Conservation (phyloP, 1,140 invertebrate genomes). For the Drosophila pseudoananassae region DNA sequence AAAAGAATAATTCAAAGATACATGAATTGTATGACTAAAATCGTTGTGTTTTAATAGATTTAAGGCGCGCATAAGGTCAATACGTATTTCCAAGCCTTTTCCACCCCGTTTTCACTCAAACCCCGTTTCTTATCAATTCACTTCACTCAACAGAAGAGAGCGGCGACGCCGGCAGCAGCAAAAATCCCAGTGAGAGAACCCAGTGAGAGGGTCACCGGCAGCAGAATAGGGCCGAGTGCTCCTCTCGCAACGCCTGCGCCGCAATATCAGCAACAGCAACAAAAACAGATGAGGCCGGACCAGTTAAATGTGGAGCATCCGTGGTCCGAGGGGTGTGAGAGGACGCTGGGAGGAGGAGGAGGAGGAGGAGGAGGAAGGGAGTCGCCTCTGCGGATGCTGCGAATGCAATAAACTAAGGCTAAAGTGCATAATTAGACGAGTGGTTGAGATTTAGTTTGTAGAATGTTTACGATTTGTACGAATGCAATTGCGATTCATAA, state of each 20-base stretch:
- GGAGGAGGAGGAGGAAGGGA: slow-evolving; percentile 1
- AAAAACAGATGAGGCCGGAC: slow-evolving; percentile 22
- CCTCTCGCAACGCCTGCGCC: slow-evolving; percentile 55
- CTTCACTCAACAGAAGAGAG: slow-evolving; percentile 59
- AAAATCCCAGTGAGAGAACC: slow-evolving; percentile 50
- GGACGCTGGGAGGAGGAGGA: neutral
- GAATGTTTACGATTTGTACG: slow-evolving; percentile 48
- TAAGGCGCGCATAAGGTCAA: neutral
- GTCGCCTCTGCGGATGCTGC: slow-evolving; percentile 39
- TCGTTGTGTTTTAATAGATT: neutral
- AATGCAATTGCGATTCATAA: slow-evolving; percentile 56
- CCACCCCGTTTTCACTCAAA: slow-evolving; percentile 31
- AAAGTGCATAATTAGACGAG: slow-evolving; percentile 48
- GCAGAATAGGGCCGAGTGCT: slow-evolving; percentile 1
- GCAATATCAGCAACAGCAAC: slow-evolving; percentile 6
- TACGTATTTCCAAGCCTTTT: neutral
- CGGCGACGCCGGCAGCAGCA: slow-evolving; percentile 31
- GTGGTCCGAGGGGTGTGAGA: neutral
- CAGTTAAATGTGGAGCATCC: slow-evolving; percentile 58
- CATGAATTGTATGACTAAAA: no score
- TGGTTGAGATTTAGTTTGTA: slow-evolving; percentile 49
- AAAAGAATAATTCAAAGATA: neutral
- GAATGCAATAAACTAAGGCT: slow-evolving; percentile 59
- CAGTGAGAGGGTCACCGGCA: slow-evolving; percentile 45
- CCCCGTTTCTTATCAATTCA: slow-evolving; percentile 50